Percentiles rank a stretch among this genome's conserved stretches.
These are phyloP conservation scores for Engraulis encrasicolus DNA, from an alignment of 2,113 vertebrate species.

Conservation along the genomic window DNA sequence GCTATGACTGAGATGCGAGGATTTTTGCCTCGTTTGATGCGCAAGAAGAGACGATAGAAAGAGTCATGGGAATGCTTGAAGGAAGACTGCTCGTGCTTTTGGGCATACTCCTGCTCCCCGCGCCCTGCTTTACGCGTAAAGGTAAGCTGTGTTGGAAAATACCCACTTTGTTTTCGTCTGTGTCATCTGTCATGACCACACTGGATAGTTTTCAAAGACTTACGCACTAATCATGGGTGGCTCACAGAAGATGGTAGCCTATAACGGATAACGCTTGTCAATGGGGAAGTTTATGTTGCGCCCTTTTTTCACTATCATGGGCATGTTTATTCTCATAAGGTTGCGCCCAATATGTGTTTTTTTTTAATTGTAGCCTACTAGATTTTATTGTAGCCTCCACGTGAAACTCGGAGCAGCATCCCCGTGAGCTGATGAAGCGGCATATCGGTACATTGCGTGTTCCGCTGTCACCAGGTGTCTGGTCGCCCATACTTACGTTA, in stretches of 20 bases:
- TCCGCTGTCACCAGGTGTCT: background rate
- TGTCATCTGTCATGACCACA: background rate
- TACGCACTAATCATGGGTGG: background rate
- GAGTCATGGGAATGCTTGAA: conserved; percentile 18
- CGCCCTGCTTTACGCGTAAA: conserved; percentile 61
- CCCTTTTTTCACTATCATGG: background rate
- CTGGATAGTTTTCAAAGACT: background rate
- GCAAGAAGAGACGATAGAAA: conserved; percentile 7
- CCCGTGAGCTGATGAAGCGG: conserved; percentile 6
- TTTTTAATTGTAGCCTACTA: too few relatives aligned
- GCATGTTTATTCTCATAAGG: background rate
- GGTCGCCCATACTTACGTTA: background rate
- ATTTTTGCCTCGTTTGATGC: conserved; percentile 6
- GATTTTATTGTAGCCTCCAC: background rate
- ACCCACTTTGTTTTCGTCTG: background rate
- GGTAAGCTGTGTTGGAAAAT: conserved; percentile 62
- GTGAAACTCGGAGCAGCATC: background rate
- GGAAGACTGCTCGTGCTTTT: conserved; percentile 26
- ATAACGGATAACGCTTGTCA: background rate
- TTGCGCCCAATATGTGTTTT: background rate
- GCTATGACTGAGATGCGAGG: conserved; percentile 5
- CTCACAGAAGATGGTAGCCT: too few relatives aligned
- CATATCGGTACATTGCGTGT: background rate
- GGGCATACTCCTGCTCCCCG: conserved; percentile 63
- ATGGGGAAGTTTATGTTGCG: conserved; percentile 1